Conservation (phyloP, 2,113 vertebrate species). For the Phaetusa simplex region DNA sequence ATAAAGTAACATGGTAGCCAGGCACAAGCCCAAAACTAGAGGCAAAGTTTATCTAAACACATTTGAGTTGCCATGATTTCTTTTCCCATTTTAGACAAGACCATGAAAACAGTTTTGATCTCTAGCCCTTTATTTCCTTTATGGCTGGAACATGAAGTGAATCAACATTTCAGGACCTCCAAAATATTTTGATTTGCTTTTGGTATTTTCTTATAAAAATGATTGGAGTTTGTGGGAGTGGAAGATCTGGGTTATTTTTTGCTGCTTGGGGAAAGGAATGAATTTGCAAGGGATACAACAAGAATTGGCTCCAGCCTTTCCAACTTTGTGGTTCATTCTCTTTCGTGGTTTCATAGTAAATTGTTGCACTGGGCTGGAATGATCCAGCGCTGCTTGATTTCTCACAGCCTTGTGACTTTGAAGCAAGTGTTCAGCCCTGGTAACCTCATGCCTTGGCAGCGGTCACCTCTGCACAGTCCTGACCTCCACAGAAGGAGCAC, state of each 20-base stretch:
- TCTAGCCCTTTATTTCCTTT: conserved; percentile 39
- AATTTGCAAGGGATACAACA: not conserved
- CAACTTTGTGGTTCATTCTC: not conserved
- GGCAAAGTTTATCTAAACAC: not conserved
- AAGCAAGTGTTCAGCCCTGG: not conserved
- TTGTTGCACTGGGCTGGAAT: not conserved
- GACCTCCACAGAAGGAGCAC: not conserved
- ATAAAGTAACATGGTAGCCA: not conserved
- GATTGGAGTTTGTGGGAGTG: not conserved
- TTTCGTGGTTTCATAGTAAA: not conserved
- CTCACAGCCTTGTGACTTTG: not conserved
- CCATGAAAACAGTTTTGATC: conserved; percentile 6
- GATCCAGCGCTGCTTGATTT: not conserved
- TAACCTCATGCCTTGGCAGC: not conserved
- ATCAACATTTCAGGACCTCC: conserved; percentile 9
- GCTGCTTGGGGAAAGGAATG: not conserved
- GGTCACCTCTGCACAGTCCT: not conserved
- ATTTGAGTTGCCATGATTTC: conserved; percentile 22
- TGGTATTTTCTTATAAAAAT: conserved; percentile 40
- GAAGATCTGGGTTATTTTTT: not conserved
- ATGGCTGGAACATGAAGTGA: not conserved
- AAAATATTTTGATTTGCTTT: conserved; percentile 54
- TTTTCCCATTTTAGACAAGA: conserved; percentile 41
- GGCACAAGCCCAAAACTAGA: not conserved
- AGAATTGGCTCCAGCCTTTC: not conserved